Percentiles rank a stretch among this genome's conserved stretches.
phyloP scores from a whole-genome alignment of 2,113 vertebrate genomes.

The Pelvicachromis taeniatus region DNA sequence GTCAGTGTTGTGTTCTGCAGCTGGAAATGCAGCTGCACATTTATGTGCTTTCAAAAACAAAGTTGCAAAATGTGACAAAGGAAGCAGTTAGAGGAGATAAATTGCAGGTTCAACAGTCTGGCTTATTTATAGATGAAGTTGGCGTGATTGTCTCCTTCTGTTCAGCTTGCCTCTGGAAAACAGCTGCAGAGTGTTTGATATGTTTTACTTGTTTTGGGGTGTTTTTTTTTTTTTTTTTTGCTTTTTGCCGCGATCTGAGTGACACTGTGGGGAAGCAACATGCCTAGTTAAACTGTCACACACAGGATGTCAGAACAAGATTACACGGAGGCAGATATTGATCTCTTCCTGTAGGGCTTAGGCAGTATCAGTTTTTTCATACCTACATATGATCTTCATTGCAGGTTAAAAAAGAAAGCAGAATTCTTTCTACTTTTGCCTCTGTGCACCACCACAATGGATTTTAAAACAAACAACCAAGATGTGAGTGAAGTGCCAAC shows the following conservation, averaged over 20 bases:
- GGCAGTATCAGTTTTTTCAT: not conserved
- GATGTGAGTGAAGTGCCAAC: not conserved
- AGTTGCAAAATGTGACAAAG: not conserved
- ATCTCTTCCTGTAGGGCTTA: not conserved
- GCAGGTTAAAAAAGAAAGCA: not conserved
- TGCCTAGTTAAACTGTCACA: not conserved
- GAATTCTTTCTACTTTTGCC: not conserved
- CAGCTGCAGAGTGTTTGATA: not conserved
- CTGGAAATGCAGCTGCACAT: not conserved
- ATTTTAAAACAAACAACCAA: not conserved
- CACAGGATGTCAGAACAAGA: not conserved
- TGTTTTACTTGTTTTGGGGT: not conserved
- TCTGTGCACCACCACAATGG: not conserved
- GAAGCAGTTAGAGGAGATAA: not conserved
- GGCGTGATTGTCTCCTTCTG: not conserved
- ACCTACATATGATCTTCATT: not conserved
- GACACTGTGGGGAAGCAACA: not conserved
- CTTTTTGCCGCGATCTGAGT: not conserved
- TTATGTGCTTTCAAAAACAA: not conserved
- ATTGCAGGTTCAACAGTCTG: not conserved
- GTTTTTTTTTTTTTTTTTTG: not conserved
- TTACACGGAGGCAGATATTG: not conserved
- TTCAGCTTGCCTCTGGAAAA: not conserved
- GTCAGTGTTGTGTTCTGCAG: slow-evolving; percentile 28
- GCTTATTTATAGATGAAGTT: slow-evolving; percentile 1